A percentile compares a stretch with the other conserved stretches of the same genome.
Evolutionary conservation across 2,113 vertebrate species (phyloP).

Genomic region (Accipiter virgatus): DNA sequence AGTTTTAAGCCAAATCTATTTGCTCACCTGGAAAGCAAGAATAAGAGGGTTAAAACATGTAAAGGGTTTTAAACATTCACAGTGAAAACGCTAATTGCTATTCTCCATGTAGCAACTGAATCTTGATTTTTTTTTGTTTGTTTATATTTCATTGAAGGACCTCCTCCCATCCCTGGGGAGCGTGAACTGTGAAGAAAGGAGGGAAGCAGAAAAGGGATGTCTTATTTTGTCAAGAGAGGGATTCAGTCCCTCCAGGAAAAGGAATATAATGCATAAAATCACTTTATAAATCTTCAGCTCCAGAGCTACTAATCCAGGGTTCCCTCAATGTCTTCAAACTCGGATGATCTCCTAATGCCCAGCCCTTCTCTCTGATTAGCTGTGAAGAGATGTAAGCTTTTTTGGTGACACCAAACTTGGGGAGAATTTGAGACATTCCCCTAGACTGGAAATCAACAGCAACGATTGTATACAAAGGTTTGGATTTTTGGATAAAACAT

Average conservation of each 20-base stretch:
- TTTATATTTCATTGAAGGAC: slow-evolving; percentile 7
- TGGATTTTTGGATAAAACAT: slow-evolving; percentile 19
- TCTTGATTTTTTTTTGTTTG: not conserved
- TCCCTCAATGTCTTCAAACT: not conserved
- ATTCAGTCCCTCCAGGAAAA: not conserved
- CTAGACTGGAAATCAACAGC: not conserved
- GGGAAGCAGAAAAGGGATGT: not conserved
- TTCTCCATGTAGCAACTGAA: not conserved
- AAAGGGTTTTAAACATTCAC: not conserved
- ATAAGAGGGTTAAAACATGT: not conserved
- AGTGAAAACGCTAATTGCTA: not conserved
- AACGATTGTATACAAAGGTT: slow-evolving; percentile 20
- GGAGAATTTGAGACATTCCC: not conserved
- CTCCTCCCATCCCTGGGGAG: slow-evolving; percentile 5
- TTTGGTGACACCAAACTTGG: not conserved
- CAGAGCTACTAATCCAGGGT: not conserved
- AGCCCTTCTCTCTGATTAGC: not conserved
- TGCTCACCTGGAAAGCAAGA: not conserved
- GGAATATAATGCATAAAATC: not conserved
- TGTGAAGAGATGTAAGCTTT: not conserved
- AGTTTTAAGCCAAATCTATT: not conserved
- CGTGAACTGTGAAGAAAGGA: not conserved
- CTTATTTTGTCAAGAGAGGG: not conserved
- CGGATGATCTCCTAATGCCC: not conserved
- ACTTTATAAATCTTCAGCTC: not conserved